phyloP scores from a whole-genome alignment of 2,113 vertebrate species.

The Amphilophus citrinellus region DNA sequence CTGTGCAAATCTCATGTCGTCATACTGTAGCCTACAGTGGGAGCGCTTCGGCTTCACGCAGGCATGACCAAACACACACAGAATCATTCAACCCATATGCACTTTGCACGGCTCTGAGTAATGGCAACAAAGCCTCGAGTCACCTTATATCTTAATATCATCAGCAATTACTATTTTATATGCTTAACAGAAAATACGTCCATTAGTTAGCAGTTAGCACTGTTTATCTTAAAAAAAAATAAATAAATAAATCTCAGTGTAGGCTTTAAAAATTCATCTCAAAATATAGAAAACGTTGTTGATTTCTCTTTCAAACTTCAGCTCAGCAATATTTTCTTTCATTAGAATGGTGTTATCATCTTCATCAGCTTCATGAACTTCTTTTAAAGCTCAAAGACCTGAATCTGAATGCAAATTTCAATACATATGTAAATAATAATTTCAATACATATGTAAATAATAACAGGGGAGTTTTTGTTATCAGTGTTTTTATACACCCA shows the following conservation, averaged over 20 bases:
- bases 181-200: accelerated
- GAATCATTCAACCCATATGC: slow-evolving; percentile 61
- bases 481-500: too few species aligned
- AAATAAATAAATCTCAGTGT: too few species aligned
- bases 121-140: background rate
- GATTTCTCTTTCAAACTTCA: background rate
- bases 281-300: background rate
- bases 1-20: slow-evolving; percentile 81
- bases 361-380: background rate
- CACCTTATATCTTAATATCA: background rate
- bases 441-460: background rate
- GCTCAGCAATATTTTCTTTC: background rate
- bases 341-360: background rate
- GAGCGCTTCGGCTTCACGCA: slow-evolving; percentile 61
- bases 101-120: slow-evolving; percentile 41
- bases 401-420: background rate
- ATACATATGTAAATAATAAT: background rate
- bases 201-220: accelerated
- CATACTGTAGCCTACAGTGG: slow-evolving; percentile 64
- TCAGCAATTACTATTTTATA: background rate
- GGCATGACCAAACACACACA: slow-evolving; percentile 55
- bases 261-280: background rate
- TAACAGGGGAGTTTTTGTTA: too few species aligned
- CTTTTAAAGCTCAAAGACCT: background rate
- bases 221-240: background rate